A percentile compares a stretch with the other conserved stretches of the same genome.
phyloP scores from a whole-genome alignment of 2,797 vertebrate species.

The Staurois parvus region DNA sequence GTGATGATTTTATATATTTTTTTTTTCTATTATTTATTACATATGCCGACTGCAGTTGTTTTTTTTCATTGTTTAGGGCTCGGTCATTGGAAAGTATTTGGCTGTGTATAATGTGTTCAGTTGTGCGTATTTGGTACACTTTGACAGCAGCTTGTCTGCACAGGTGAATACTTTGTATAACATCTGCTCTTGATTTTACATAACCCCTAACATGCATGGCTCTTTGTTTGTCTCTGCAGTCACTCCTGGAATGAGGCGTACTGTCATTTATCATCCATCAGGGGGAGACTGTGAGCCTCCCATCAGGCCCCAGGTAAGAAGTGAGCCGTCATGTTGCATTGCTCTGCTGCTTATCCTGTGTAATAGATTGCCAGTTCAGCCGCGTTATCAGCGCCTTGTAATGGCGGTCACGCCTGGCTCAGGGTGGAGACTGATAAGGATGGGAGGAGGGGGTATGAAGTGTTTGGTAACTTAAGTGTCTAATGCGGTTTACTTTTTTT shows the following conservation, averaged over 20 bases:
- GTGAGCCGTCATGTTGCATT: neutral
- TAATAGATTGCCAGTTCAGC: neutral
- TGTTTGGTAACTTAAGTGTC: neutral
- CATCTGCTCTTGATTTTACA: neutral
- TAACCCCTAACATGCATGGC: neutral
- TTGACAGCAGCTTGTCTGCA: neutral
- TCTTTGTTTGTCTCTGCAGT: slow-evolving; percentile 6
- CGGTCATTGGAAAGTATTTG: neutral
- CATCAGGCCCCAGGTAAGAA: slow-evolving; percentile 36
- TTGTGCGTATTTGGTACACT: neutral
- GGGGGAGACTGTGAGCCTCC: slow-evolving; percentile 44
- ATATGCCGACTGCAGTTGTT: too few species aligned
- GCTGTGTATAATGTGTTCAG: neutral
- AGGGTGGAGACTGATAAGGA: slow-evolving; percentile 29
- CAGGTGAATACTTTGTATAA: neutral
- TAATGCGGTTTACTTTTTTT: neutral
- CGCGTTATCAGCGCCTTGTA: slow-evolving; percentile 20
- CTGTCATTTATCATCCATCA: slow-evolving; percentile 25
- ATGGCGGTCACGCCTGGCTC: slow-evolving; percentile 28
- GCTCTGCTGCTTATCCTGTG: neutral
- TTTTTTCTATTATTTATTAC: too few species aligned
- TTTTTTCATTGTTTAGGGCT: neutral
- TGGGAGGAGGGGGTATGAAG: neutral
- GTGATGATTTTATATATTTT: too few species aligned
- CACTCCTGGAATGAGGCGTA: slow-evolving; percentile 29